Evolutionary conservation across 2,113 vertebrate species (phyloP), one percentile per base, ranked within the genome.

Genomic region (human (Homo sapiens)): DNA sequence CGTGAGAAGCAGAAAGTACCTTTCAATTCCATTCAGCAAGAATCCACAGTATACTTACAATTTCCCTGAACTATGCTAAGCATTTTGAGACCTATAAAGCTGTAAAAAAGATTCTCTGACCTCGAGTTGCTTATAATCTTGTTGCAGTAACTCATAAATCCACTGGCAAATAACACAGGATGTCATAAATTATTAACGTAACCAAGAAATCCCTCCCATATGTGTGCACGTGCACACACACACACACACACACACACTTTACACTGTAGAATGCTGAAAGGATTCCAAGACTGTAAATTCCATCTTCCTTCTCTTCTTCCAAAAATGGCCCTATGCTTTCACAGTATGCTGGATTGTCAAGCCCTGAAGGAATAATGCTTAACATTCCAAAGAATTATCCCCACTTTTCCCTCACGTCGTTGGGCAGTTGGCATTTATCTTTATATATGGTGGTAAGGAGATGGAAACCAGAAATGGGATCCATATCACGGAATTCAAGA

Each of bases 241-340:
- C 35, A 35, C n/a, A 78, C 92, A 64, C n/a, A 66, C 45, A 82
- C 70, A 76, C 78, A 89, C 30, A 81, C 83, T 66, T 43, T 57
- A 40, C 40, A 61, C 45, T 93, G 96, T 45, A 88, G 88, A 90
- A 97, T 96, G 92, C 84, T 96, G 83, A 92, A 96, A 85, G 81
- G 94, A 96, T 85, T 92, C 64, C 95, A 93, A 92, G 72, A 68
- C 90, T 84, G 0, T 95, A 79, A 88, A 80, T 94, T 97, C 89
- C 78, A 89, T 89, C 78, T 96, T 95, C 66, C 14, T 13, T 93
- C 76, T 94, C 86, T 96, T 96, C 89, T 97, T 97, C 97, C 90
- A 96, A 96, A 96, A 96, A 96, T 90, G 95, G 93, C 27, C 66
- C 84, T 98, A 64, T 90, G 57, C 50, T 87, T 95, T 96, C 84